Base-by-base conservation (phyloP, 2,888 invertebrate genomes). In the Aphodius granarius region DNA sequence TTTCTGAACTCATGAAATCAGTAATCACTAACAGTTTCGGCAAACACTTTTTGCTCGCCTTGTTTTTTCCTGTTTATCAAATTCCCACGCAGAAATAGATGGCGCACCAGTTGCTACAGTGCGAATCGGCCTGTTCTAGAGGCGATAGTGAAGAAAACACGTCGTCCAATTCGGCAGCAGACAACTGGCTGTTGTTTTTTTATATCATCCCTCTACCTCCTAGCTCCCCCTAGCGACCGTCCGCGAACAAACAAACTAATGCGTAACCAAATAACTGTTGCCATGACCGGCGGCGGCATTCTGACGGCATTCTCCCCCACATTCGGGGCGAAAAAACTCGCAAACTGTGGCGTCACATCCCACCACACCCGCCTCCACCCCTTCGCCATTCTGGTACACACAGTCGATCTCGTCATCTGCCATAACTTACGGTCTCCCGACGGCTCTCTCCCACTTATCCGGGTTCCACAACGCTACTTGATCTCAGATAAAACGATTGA, bases 201-300 rank as follows among this genome's bases (percentile, higher is more conserved):
- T 22, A 19, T 22, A 22, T 20, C 20, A 16, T 66, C 66, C 66
- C 68, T n/a, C 20, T 21, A 17, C n/a, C 5, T 68, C 22, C 68
- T 20, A 66, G 73, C 75, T 72, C 70, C 65, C 71, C 70, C 73
- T 72, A 65, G 72, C 78, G 72, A 43, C 78, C 77, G 76, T 68
- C 22, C 70, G 20, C 63, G 22, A 43, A 79, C 79, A 80, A 79
- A 80, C 79, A 80, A 79, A 77, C 78, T 79, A 80, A 80, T 79
- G 80, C 79, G 79, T 79, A 80, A 79, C 80, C 79, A 80, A 80
- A 80, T 79, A 80, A 79, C 79, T 79, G 78, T 79, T 76, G 78
- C 77, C 73, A 75, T 76, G 76, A 72, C 76, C 75, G 78, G 76
- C 79, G 79, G 70, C 63, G 70, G 79, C 80, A 43, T 43, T 43